Evolutionary conservation across 2,888 invertebrate genomes (phyloP), one percentile per base, ranked within the genome.

Genomic region (Heteromyza rotundicornis): DNA sequence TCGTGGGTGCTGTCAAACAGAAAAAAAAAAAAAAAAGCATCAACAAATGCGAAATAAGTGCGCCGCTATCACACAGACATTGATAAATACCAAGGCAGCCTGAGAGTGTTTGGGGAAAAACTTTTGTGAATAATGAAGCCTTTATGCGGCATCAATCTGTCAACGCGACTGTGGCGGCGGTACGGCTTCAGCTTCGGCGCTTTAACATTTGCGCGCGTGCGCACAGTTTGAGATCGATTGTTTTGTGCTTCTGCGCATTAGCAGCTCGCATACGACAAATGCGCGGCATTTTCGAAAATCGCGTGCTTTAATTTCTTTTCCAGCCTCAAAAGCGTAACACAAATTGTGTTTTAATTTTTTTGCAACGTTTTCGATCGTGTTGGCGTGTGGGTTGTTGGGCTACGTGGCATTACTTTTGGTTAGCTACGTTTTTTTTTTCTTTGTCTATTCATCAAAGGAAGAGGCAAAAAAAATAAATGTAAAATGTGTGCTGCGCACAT

Each of bases 151-250:
- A 70, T 64, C 66, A 65, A 70, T 68, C 68, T 70, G 70, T 68
- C 67, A 66, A 64, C 64, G 62, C 63, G 56, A 57, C 66, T 57
- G n/a, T n/a, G 57, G 60, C 57, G 52, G 50, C 49, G 20, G 49
- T 20, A 7, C 19, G 14, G 49, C 19, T 14, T 20, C 20, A 10
- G 7, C 8, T 19, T 16, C 14, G 40, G 40, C 40, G 40, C 40
- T 3, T 40, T 7, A 74, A 74, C 73, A 71, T 71, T 72, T 74
- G 74, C 75, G 75, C 76, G 74, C 75, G 75, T 76, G 77, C 76
- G 72, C 78, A 76, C 78, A 72, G 75, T 77, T 78, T 75, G 78
- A 75, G 77, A 72, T 77, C 77, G 75, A 77, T 78, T 76, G 78
- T 70, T 74, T 76, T 74, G 66, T 77, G 79, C 78, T 76, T 77